Evolutionary conservation across 2,888 invertebrate species (phyloP), one percentile per base, ranked within the genome.

Genomic region (Electrophaes corylata): DNA sequence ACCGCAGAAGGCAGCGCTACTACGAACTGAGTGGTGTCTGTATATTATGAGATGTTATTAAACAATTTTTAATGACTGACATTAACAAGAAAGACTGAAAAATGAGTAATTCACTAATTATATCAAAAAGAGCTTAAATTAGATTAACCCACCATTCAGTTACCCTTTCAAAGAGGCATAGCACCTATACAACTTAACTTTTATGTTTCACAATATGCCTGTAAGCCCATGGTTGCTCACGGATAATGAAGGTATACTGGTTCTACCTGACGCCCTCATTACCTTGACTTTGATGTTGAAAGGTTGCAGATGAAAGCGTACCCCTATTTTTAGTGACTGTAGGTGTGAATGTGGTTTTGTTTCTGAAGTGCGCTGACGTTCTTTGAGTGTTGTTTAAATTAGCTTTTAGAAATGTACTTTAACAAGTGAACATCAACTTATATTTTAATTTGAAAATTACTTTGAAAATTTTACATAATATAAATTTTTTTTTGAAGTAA

Each of bases 281-380:
- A 69, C 75, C 74, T 76, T 78, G 75, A 76, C 76, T 78, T 79
- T 78, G 74, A 73, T 70, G 70, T 71, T 62, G 35, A 60, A 69
- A 67, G 65, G 64, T 58, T 62, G 49, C 51, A 64, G 55, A 64
- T 68, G 65, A 67, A 70, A 71, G 63, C 57, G 54, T 50, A 54
- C 60, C 48, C 37, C 61, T 71, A 69, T 72, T 72, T 71, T 65
- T 67, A 61, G 65, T 14, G 20, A 29, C n/a, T 46, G 43, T 16
- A 33, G 51, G 41, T 44, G 55, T 37, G 44, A 41, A 41, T 43
- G 47, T 40, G 47, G 23, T 11, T 55, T 48, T 55, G 37, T 49
- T 48, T 39, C 39, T 40, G 18, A 19, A 33, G 18, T 12, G n/a
- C 29, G 53, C 14, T 35, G 41, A 43, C 20, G 6, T 40, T 10